Base-by-base conservation (phyloP, 1,140 invertebrate genomes). In the Aethina tumida region DNA sequence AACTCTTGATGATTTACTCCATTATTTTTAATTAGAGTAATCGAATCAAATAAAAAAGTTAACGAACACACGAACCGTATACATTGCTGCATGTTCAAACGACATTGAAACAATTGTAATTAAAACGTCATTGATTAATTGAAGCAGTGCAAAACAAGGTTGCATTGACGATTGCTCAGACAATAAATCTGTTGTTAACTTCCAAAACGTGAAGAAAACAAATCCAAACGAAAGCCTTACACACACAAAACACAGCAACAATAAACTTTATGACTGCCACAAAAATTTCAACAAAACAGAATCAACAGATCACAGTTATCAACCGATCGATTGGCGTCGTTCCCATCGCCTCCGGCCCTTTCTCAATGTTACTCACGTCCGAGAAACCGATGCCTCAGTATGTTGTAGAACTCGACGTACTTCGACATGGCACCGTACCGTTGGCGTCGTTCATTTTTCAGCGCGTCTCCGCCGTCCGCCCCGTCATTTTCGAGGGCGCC, bases 391-490 rank as follows among this genome's bases (percentile, higher is more conserved):
- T 18, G 17, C 7, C 38, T 29, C 20, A 45, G 24, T 19, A 41
- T 14, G 19, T 12, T 28, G 22, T 24, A 30, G 15, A 45, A 15
- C 29, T 40, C 33, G 24, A 26, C 36, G 30, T 39, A 39, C 20
- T 34, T 13, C 41, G 35, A 27, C 41, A 43, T 45, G 5, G 29
- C 28, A 24, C 39, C n/a, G n/a, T n/a, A n/a, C n/a, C n/a, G n/a
- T 18, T 26, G 16, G 26, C 14, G 25, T 21, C 8, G 24, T 32
- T 9, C 15, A 8, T 28, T 37, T 27, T 29, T 35, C 25, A 3
- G 25, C n/a, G n/a, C 2, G n/a, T 26, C 2, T 26, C 13, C 18
- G 19, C 8, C 3, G 16, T 26, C 13, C 25, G 30, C 14, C 9
- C 17, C 4, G 17, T 15, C 35, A 43, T 43, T 37, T 32, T 30